A percentile compares a stretch with the other conserved stretches of the same genome.
These are phyloP conservation scores for Onychomys arenicola DNA, from an alignment of 2,797 vertebrate genomes.

Conservation along the genomic window DNA sequence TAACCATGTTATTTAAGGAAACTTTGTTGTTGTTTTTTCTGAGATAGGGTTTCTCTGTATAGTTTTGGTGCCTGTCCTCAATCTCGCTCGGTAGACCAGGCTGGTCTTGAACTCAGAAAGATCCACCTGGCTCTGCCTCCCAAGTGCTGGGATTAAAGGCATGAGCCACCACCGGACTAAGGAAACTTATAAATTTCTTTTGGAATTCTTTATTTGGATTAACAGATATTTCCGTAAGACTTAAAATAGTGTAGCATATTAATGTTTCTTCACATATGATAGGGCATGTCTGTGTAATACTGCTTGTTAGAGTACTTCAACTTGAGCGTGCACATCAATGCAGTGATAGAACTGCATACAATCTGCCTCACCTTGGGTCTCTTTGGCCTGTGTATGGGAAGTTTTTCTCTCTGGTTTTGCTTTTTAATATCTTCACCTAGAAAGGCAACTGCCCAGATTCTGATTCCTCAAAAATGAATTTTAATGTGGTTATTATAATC, in stretches of 20 bases:
- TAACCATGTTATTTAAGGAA: conserved; percentile 53
- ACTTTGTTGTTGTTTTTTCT: neutral
- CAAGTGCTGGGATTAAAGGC: no score
- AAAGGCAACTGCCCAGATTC: conserved; percentile 29
- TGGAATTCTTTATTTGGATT: conserved; percentile 49
- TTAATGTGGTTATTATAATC: conserved; percentile 34
- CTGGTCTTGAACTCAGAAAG: no score
- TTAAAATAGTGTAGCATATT: neutral
- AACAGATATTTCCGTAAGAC: conserved; percentile 56
- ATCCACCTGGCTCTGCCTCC: no score
- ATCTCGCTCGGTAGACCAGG: no score
- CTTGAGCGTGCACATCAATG: neutral
- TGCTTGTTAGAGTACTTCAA: neutral
- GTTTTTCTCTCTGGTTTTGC: conserved; percentile 41
- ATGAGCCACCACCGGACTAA: neutral
- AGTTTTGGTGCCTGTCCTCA: no score
- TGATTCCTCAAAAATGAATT: conserved; percentile 46
- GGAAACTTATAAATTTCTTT: conserved; percentile 25
- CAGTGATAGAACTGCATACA: neutral
- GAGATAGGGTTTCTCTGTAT: no score
- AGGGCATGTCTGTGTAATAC: neutral
- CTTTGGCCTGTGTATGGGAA: neutral
- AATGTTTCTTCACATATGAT: conserved; percentile 50
- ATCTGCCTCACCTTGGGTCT: neutral
- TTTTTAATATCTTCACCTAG: conserved; percentile 43